Conservation (phyloP, 2,113 vertebrate species). For the Prochilodus magdalenae region DNA sequence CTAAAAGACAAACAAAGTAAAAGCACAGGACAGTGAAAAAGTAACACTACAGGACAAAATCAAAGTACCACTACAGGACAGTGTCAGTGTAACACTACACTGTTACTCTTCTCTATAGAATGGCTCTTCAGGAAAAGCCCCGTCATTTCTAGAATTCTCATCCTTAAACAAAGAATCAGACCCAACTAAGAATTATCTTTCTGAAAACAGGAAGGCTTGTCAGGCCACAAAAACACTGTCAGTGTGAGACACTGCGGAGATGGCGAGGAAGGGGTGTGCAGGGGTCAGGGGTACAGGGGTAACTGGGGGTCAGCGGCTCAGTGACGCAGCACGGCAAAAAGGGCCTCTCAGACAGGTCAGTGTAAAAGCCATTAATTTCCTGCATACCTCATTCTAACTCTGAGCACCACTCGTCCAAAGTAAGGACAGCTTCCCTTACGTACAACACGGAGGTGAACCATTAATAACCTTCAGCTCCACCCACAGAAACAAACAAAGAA, state of each 20-base stretch:
- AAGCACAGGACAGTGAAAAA: too few species aligned
- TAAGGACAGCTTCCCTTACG: slow-evolving; percentile 24
- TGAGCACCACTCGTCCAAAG: slow-evolving; percentile 26
- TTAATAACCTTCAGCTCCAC: slow-evolving; percentile 10
- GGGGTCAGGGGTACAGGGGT: slow-evolving; percentile 24
- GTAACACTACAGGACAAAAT: background rate
- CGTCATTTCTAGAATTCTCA: background rate
- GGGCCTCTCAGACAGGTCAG: background rate
- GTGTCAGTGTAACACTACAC: background rate
- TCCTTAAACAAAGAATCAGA: background rate
- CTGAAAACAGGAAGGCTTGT: slow-evolving; percentile 45
- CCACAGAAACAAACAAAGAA: slow-evolving; percentile 20
- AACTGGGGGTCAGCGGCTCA: background rate
- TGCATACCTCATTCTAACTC: slow-evolving; percentile 8
- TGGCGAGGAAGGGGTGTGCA: slow-evolving; percentile 14
- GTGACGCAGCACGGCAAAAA: background rate
- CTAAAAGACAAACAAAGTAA: too few species aligned
- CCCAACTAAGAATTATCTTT: background rate
- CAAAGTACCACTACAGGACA: background rate
- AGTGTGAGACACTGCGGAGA: slow-evolving; percentile 1
- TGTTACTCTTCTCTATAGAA: background rate
- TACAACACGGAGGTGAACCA: background rate
- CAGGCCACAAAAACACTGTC: slow-evolving; percentile 43
- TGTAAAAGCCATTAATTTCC: slow-evolving; percentile 10
- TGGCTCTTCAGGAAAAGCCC: background rate